Evolutionary conservation across 37 sponge, comb jelly and placozoan species (phyloP), one percentile per base, ranked within the genome.

Genomic region (Haliclona indistincta): DNA sequence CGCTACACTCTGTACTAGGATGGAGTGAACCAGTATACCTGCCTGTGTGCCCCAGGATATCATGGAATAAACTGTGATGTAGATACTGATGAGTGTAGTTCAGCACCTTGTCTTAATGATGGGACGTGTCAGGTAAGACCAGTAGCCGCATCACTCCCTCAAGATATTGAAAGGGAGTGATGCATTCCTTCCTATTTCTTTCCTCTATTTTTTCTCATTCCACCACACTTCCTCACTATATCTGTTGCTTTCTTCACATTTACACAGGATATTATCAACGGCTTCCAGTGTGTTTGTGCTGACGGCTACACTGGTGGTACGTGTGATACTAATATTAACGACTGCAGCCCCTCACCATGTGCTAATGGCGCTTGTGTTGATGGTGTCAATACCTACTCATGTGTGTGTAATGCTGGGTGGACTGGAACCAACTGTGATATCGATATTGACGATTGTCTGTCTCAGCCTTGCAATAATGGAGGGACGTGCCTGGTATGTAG

Each of bases 361-460:
- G 7, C 8, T 5, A 40, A 36, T 62, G 63, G 63, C 6, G n/a
- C 60, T 58, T 58, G 60, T n/a, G n/a, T n/a, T 58, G 60, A 75
- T 63, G 76, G 76, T 6, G 40, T 75, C 52, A 63, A 75, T 63
- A 44, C 2, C 22, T 63, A 43, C 43, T n/a, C 67, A 43, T 86
- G 87, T 43, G 20, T 3, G 6, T 86, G 87, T 80, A 22, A 3
- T 2, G 19, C 55, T 17, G 87, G 87, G 4, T 86, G 56, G 54
- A 60, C 47, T 44, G 87, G 87, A 36, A 41, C 5, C 10, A 42
- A 51, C n/a, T 86, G 87, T 80, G 75, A 80, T 1, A 36, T 36
- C 8, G 60, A 86, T 30, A 77, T 77, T 70, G 38, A 77, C 51
- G 85, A 85, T 34, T 85, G 85, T 63, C 53, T 28, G 35, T 54